Conservation (phyloP, 2,888 invertebrate species). For the Penaeus monodon region DNA sequence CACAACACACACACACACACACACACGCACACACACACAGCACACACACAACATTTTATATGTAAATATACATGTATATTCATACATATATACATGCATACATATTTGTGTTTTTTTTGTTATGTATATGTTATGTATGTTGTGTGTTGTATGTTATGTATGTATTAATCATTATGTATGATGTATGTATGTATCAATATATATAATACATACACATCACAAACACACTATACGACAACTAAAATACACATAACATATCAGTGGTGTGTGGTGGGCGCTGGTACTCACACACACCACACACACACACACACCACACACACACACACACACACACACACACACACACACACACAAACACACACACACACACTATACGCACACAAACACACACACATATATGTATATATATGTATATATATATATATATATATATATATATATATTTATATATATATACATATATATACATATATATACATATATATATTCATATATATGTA, state of each 20-base stretch:
- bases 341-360: background rate
- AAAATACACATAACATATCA: no score
- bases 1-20: no score
- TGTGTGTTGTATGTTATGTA: background rate
- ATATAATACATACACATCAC: no score
- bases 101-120: background rate
- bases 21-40: no score
- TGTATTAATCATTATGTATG: no score
- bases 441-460: conserved; percentile 3
- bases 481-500: background rate
- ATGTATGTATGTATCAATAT: no score
- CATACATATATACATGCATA: no score
- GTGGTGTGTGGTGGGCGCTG: no score
- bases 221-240: no score
- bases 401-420: background rate
- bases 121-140: background rate
- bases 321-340: background rate
- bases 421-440: conserved; percentile 7
- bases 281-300: background rate
- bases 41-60: no score
- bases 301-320: background rate
- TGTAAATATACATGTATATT: no score
- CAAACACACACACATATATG: background rate
- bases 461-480: background rate
- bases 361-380: background rate